Percentiles rank a stretch among this genome's conserved stretches.
phyloP scores from a whole-genome alignment of 2,888 invertebrate genomes.

The Cepaea hortensis region DNA sequence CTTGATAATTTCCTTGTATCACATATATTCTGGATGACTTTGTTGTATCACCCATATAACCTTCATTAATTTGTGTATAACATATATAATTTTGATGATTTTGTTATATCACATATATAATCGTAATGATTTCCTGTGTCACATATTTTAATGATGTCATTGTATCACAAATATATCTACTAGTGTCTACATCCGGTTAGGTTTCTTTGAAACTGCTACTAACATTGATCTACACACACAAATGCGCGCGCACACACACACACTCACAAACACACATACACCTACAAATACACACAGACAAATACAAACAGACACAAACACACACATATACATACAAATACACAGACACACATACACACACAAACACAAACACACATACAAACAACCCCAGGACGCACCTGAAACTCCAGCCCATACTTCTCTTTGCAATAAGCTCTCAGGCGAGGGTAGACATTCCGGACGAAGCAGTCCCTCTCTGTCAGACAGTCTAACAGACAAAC shows the following conservation, averaged over 20 bases:
- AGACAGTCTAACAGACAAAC: constrained; percentile 60
- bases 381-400: constrained; percentile 58
- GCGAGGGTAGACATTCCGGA: constrained; percentile 66
- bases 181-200: not conserved
- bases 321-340: no score
- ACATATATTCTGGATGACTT: no score
- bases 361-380: not conserved
- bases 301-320: no score
- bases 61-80: no score
- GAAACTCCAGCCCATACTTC: constrained; percentile 72
- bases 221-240: not conserved
- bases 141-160: no score
- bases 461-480: constrained; percentile 66
- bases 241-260: not conserved
- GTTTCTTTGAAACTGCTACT: not conserved
- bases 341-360: no score
- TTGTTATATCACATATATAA: no score
- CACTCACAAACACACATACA: not conserved
- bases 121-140: no score
- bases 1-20: no score
- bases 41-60: no score
- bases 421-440: constrained; percentile 70
- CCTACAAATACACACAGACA: no score
- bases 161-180: not conserved
- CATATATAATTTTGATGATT: no score